A percentile compares a stretch with the other conserved stretches of the same genome.
phyloP scores from a whole-genome alignment of 1,140 invertebrate species.

The Caenorhabditis remanei region DNA sequence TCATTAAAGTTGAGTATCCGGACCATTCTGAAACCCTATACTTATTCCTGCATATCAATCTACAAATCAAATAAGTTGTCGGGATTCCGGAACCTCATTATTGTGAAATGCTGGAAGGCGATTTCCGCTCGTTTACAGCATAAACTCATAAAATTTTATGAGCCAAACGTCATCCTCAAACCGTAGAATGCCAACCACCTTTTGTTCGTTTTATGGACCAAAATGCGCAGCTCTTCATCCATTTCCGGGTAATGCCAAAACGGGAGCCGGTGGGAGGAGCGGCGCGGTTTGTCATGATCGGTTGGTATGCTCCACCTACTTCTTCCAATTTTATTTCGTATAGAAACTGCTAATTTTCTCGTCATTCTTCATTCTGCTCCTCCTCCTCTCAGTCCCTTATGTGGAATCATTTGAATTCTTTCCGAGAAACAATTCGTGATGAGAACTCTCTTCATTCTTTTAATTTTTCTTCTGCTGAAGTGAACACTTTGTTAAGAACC shows the following conservation, averaged over 20 bases:
- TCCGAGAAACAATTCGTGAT: conserved; percentile 17
- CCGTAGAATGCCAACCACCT: conserved; percentile 6
- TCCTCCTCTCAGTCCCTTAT: conserved; percentile 8
- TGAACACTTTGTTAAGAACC: background rate
- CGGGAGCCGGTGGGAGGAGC: background rate
- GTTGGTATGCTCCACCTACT: conserved; percentile 52
- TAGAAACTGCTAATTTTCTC: conserved; percentile 46
- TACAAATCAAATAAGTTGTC: background rate
- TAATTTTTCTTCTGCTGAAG: background rate
- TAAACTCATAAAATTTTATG: conserved; percentile 23
- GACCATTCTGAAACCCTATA: background rate
- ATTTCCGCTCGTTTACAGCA: background rate
- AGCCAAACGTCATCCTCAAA: background rate
- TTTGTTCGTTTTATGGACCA: conserved; percentile 48
- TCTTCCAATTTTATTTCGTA: conserved; percentile 24
- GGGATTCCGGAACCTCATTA: conserved; percentile 30
- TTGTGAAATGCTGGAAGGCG: background rate
- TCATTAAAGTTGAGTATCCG: background rate
- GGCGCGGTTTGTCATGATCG: background rate
- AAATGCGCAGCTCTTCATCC: background rate
- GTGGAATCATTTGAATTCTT: conserved; percentile 47
- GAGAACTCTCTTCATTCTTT: background rate
- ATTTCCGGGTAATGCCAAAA: conserved; percentile 49
- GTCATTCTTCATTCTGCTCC: background rate
- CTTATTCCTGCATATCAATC: background rate